Conservation (phyloP, 53 echinoderm and acorn worm genomes). For the Holothuria leucospilota region DNA sequence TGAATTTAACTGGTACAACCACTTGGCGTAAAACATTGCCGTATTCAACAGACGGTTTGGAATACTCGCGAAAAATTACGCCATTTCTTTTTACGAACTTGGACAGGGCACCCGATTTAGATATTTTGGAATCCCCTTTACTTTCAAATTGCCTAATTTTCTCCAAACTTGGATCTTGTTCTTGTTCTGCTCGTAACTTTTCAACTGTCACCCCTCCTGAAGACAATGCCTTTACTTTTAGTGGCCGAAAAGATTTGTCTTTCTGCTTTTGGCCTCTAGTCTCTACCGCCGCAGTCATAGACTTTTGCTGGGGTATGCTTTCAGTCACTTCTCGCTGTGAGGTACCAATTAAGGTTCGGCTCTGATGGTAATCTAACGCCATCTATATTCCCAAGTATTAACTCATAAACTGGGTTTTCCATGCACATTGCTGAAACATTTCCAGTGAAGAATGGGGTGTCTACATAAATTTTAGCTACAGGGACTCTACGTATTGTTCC, state of each 20-base stretch:
- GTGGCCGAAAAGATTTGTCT: not conserved
- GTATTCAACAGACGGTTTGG: not conserved
- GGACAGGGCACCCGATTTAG: not conserved
- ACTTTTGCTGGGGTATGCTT: no score
- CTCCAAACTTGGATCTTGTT: slow-evolving; percentile 3
- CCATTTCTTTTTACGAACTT: slow-evolving; percentile 1
- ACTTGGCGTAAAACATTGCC: slow-evolving; percentile 40
- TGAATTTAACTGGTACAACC: slow-evolving; percentile 55
- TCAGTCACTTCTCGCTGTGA: no score
- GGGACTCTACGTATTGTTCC: slow-evolving; percentile 18
- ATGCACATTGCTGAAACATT: slow-evolving; percentile 8
- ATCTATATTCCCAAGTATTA: slow-evolving; percentile 15
- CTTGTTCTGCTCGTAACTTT: not conserved
- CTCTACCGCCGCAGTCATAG: slow-evolving; percentile 6
- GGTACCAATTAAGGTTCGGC: not conserved
- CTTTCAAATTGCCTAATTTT: not conserved
- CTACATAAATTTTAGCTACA: not conserved
- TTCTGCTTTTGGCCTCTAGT: slow-evolving; percentile 16
- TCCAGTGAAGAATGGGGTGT: slow-evolving; percentile 27
- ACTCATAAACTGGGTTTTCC: slow-evolving; percentile 5
- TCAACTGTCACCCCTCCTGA: not conserved
- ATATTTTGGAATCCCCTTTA: not conserved
- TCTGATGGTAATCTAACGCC: slow-evolving; percentile 15
- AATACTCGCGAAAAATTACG: not conserved
- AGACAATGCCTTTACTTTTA: slow-evolving; percentile 1